Base-by-base conservation (phyloP, 2,797 vertebrate genomes). In the Fratercula arctica region DNA sequence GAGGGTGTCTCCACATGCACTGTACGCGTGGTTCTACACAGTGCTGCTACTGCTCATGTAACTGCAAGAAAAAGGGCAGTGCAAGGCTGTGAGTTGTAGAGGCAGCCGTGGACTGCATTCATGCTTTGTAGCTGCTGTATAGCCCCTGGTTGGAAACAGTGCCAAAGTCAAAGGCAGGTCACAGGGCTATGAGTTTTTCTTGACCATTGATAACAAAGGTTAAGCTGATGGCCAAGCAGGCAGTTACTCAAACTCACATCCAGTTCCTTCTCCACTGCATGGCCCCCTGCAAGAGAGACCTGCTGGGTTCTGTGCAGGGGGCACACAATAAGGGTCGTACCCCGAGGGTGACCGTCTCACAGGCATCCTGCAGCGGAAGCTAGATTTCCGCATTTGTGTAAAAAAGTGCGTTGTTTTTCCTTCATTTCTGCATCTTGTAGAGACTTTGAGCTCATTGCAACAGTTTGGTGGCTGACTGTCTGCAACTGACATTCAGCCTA, bases 261-360 rank as follows among this genome's bases (percentile, higher is more conserved):
- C 48, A 59, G 13, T 25, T 85, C 17, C 35, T 29, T 29, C 74
- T 70, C 35, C 24, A 12, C 35, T 33, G 15, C 9, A 1, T 5
- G 9, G 5, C 9, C 37, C 69, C 16, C 45, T 57, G 14, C 1
- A 1, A 31, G 35, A 37, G 3, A 35, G 8, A 3, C 26, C 31
- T 0, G 0, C 23, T 56, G 31, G 45, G 6, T 29, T 46, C 28
- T 0, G 0, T 35, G 41, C 13, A 1, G 0, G 25, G 56, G 33
- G 3, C 28, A 33, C 15, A 4, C 1, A 16, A 8, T 24, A 39
- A 54, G 16, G 14, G 7, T 48, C 33, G 48, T 10, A 19, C 2
- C 4, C 6, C 14, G 2, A 4, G 15, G 11, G 12, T 28, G 31
- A 61, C 59, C 25, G 5, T 61, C 77, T 87, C n/a, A 48, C 13